Percentiles rank a stretch among this genome's conserved stretches.
Evolutionary conservation across 2,113 vertebrate genomes (phyloP).

Genomic region (Serranochromis macrocephalus): DNA sequence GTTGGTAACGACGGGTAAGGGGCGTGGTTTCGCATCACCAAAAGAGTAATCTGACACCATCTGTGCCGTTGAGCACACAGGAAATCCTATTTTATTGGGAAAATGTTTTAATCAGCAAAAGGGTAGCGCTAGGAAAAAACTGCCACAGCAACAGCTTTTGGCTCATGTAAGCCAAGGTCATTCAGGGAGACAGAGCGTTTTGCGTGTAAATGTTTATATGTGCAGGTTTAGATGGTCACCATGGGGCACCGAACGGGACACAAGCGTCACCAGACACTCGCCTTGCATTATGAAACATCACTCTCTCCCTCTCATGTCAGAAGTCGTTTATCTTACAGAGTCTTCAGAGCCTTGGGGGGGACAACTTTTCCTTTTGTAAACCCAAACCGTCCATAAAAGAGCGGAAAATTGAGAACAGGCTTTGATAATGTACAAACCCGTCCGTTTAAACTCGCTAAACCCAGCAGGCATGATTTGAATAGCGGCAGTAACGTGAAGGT

Average conservation of each 20-base stretch:
- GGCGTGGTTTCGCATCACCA: not conserved
- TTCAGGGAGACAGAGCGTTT: not conserved
- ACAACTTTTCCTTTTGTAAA: conserved; percentile 5
- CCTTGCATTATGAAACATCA: not conserved
- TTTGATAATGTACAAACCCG: conserved; percentile 25
- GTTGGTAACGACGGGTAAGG: not conserved
- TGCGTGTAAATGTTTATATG: not conserved
- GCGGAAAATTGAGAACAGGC: not conserved
- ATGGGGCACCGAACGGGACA: not conserved
- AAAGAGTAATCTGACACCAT: conserved; percentile 50
- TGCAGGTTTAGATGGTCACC: not conserved
- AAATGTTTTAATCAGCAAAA: conserved; percentile 37
- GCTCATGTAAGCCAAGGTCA: conserved; percentile 14
- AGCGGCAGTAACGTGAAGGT: conserved; percentile 15
- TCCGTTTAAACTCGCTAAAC: not conserved
- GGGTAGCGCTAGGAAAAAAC: not conserved
- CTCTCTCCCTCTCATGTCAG: not conserved
- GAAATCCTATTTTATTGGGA: conserved; percentile 35
- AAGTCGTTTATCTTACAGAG: not conserved
- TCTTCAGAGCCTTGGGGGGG: not conserved
- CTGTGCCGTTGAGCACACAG: conserved; percentile 18
- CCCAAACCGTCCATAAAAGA: not conserved
- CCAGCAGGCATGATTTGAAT: conserved; percentile 1
- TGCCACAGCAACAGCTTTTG: not conserved
- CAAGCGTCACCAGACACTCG: not conserved